phyloP scores from a whole-genome alignment of 2,113 vertebrate genomes.

The Sylvietta virens region DNA sequence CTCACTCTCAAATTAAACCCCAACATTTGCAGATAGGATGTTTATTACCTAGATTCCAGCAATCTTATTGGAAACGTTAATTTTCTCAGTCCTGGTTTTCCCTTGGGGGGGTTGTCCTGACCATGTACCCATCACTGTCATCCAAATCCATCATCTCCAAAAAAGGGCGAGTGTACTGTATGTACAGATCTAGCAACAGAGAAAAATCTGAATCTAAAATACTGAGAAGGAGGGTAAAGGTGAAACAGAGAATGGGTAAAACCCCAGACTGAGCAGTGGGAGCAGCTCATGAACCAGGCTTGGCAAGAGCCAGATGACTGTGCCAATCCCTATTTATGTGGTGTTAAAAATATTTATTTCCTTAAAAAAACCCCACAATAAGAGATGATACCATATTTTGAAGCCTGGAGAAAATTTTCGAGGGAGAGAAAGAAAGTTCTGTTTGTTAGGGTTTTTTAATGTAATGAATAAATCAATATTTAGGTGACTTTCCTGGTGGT shows the following conservation, averaged over 20 bases:
- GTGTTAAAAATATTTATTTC: background rate
- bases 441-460: background rate
- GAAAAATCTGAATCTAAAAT: background rate
- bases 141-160: background rate
- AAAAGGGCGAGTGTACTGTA: rapidly evolving
- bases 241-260: background rate
- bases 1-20: background rate
- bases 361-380: background rate
- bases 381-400: background rate
- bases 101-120: background rate
- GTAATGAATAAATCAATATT: background rate
- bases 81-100: background rate
- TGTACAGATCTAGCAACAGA: background rate
- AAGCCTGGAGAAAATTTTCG: background rate
- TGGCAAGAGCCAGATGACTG: background rate
- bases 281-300: background rate
- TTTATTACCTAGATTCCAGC: background rate
- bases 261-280: background rate
- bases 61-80: background rate
- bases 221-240: background rate
- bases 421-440: background rate
- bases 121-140: background rate
- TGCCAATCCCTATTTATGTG: background rate
- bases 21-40: background rate
- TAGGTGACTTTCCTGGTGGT: background rate